Evolutionary conservation across 37 sponge, comb jelly and placozoan species (phyloP), one percentile per base, ranked within the genome.

Genomic region (Crambe crambe): DNA sequence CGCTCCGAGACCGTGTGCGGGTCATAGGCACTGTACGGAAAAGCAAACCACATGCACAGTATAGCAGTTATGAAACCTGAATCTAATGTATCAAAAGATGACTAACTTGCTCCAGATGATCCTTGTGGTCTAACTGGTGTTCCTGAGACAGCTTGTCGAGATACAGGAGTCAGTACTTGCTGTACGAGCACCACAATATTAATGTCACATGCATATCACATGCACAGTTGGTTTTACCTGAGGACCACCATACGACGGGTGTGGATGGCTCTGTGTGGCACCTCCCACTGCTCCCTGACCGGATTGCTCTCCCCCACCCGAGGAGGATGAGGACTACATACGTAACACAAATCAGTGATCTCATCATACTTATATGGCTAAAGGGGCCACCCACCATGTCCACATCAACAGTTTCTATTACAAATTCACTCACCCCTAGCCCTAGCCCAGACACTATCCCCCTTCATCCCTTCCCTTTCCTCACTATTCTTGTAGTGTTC

Each of bases 401-500:
- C n/a, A n/a, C n/a, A n/a, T n/a, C n/a, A n/a, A n/a, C n/a, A n/a
- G n/a, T n/a, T n/a, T n/a, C n/a, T n/a, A n/a, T n/a, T n/a, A n/a
- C n/a, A n/a, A n/a, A n/a, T n/a, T n/a, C n/a, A n/a, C n/a, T n/a
- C n/a, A n/a, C n/a, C n/a, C n/a, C n/a, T n/a, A n/a, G 17, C 61
- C 61, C 25, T 22, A 60, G 5, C 61, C 5, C 61, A 60, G 3
- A 9, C 61, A 60, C 25, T 60, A 20, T 26, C 61, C 61, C 17
- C 17, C 61, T 22, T 22, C 17, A 4, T 22, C 25, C 61, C 25
- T n/a, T 25, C 25, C 61, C 25, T 25, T 60, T 20, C 61, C 88
- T 76, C 35, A 88, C 88, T 56, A 89, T 57, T 77, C 84, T 83
- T 3, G 83, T 69, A 56, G 95, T 86, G 68, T 94, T 98, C 99